Evolutionary conservation across 2,113 vertebrate genomes (phyloP).

Genomic region (Pleuronectes platessa): DNA sequence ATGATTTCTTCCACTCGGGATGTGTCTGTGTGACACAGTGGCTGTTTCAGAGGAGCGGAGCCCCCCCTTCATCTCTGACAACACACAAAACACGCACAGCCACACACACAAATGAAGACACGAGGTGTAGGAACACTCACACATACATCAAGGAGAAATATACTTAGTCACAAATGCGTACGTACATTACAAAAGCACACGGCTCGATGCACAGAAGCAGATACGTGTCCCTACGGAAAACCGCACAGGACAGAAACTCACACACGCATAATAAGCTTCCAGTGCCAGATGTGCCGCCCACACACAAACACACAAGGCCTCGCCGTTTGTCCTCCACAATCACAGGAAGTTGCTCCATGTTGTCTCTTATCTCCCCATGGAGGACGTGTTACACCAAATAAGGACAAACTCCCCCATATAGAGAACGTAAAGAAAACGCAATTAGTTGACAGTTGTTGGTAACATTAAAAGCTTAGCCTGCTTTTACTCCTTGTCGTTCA

Average conservation of each 20-base stretch:
- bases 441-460: slow-evolving; percentile 26
- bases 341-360: slow-evolving; percentile 67
- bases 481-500: not conserved
- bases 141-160: slow-evolving; percentile 6
- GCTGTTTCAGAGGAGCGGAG: slow-evolving; percentile 64
- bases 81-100: slow-evolving; percentile 29
- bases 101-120: not conserved
- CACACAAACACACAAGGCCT: slow-evolving; percentile 62
- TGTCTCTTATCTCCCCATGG: slow-evolving; percentile 54
- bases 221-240: slow-evolving; percentile 22
- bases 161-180: slow-evolving; percentile 29
- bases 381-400: slow-evolving; percentile 48
- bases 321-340: slow-evolving; percentile 71
- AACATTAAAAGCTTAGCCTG: not conserved
- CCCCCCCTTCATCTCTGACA: slow-evolving; percentile 52
- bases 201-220: slow-evolving; percentile 29
- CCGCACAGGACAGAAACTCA: slow-evolving; percentile 23
- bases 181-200: slow-evolving; percentile 4
- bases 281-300: slow-evolving; percentile 80
- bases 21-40: slow-evolving; percentile 70
- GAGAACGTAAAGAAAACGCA: slow-evolving; percentile 10
- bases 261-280: slow-evolving; percentile 64
- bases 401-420: slow-evolving; percentile 15
- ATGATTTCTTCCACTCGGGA: slow-evolving; percentile 69
- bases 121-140: slow-evolving; percentile 28